phyloP scores from a whole-genome alignment of 2,797 vertebrate genomes.

The Coreius guichenoti region DNA sequence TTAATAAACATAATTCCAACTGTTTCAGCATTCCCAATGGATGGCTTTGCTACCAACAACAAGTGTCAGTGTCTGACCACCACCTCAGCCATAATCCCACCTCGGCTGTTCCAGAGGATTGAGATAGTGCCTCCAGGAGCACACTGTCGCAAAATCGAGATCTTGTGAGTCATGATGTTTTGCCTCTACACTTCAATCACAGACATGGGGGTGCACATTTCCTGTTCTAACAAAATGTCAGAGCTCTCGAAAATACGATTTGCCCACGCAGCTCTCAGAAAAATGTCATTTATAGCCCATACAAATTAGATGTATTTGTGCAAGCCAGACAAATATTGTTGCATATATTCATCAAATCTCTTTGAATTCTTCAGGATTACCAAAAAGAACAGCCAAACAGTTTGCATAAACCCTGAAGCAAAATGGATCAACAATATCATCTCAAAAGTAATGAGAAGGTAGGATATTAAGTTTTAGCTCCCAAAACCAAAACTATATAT shows the following conservation, averaged over 20 bases:
- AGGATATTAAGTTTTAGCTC: background rate
- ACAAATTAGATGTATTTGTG: background rate
- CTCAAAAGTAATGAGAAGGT: slow-evolving; percentile 22
- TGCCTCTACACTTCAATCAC: background rate
- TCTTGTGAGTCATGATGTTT: slow-evolving; percentile 66
- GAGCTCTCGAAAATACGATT: background rate
- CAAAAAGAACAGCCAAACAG: background rate
- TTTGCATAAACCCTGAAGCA: slow-evolving; percentile 56
- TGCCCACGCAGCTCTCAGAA: background rate
- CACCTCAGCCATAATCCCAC: fast-evolving
- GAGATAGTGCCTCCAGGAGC: slow-evolving; percentile 62
- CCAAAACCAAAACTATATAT: background rate
- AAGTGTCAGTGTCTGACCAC: slow-evolving; percentile 44
- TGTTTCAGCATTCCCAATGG: slow-evolving; percentile 24
- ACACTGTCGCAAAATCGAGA: slow-evolving; percentile 63
- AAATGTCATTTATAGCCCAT: background rate
- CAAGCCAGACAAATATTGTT: background rate
- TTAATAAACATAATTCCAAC: background rate
- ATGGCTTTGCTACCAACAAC: background rate
- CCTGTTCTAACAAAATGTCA: slow-evolving; percentile 28
- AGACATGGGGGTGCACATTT: slow-evolving; percentile 12
- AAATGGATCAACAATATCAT: slow-evolving; percentile 53
- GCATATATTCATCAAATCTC: background rate
- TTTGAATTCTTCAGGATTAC: slow-evolving; percentile 60
- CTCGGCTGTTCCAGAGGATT: slow-evolving; percentile 24